These are phyloP conservation scores for Zenarchopterus dispar DNA, from an alignment of 2,797 vertebrate genomes.

Conservation along the genomic window DNA sequence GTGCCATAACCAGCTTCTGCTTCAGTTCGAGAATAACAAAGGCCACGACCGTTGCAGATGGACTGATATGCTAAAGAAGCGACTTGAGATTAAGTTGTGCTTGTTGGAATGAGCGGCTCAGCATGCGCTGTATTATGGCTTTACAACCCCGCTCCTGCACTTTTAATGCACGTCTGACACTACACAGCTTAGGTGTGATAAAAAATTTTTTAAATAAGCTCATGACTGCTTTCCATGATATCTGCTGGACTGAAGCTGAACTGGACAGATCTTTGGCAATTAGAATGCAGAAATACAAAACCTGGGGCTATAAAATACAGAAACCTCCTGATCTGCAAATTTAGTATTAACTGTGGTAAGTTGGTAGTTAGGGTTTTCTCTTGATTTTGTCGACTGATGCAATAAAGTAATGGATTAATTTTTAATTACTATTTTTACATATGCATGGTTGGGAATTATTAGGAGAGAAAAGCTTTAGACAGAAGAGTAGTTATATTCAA, in stretches of 20 bases:
- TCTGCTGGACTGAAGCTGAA: neutral
- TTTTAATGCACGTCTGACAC: constrained; percentile 15
- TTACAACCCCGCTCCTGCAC: constrained; percentile 1
- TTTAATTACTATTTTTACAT: too few relatives aligned
- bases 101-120: constrained; percentile 35
- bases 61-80: constrained; percentile 24
- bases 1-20: constrained; percentile 59
- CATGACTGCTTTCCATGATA: neutral
- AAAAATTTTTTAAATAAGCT: too few relatives aligned
- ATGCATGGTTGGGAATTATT: too few relatives aligned
- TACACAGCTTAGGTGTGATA: neutral
- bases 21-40: constrained; percentile 35
- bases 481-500: too few relatives aligned
- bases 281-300: neutral
- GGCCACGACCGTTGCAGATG: constrained; percentile 20
- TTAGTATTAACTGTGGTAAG: too few relatives aligned
- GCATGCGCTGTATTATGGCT: constrained; percentile 6
- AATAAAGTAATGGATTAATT: too few relatives aligned
- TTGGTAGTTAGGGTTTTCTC: too few relatives aligned
- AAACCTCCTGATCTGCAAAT: neutral
- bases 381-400: too few relatives aligned
- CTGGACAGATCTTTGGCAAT: neutral
- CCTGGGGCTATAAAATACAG: neutral
- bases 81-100: constrained; percentile 26
- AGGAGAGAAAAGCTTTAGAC: too few relatives aligned